Percentiles rank a stretch among this genome's conserved stretches.
Evolutionary conservation across 2,113 vertebrate genomes (phyloP).

Genomic region (Pangasianodon hypophthalmus): DNA sequence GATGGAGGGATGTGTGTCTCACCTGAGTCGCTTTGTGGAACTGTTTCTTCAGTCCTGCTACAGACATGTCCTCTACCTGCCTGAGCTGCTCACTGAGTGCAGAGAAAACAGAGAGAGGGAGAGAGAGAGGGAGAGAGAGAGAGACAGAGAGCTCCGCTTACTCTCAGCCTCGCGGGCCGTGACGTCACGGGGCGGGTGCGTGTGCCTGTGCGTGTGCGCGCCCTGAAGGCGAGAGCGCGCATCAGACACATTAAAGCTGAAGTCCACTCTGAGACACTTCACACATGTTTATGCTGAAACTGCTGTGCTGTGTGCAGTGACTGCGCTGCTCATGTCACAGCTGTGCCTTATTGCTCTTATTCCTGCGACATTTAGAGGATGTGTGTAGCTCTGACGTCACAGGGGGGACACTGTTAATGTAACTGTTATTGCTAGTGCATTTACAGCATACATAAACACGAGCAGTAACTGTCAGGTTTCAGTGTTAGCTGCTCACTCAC

Average conservation of each 20-base stretch:
- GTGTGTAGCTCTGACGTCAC: background rate
- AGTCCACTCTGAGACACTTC: background rate
- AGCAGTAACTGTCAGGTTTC: background rate
- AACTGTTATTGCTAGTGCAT: background rate
- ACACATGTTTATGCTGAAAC: background rate
- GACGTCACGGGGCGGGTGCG: slow-evolving; percentile 18
- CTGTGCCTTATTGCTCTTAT: background rate
- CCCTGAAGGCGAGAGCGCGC: slow-evolving; percentile 7
- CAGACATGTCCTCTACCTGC: slow-evolving; percentile 48
- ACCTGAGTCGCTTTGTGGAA: slow-evolving; percentile 63
- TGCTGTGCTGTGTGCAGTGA: background rate
- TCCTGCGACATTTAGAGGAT: background rate
- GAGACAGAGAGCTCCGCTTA: background rate
- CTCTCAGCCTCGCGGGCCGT: background rate
- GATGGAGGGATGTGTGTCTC: slow-evolving; percentile 9
- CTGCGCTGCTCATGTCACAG: background rate
- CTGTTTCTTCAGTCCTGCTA: slow-evolving; percentile 61
- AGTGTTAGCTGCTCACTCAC: background rate
- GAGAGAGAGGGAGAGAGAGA: background rate
- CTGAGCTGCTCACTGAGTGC: slow-evolving; percentile 1
- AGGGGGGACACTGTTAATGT: background rate
- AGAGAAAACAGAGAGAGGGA: slow-evolving; percentile 11
- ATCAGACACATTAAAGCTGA: background rate
- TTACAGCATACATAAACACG: background rate
- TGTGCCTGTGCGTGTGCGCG: background rate